phyloP scores from a whole-genome alignment of 2,113 vertebrate genomes.

The Hippocampus barbouri region DNA sequence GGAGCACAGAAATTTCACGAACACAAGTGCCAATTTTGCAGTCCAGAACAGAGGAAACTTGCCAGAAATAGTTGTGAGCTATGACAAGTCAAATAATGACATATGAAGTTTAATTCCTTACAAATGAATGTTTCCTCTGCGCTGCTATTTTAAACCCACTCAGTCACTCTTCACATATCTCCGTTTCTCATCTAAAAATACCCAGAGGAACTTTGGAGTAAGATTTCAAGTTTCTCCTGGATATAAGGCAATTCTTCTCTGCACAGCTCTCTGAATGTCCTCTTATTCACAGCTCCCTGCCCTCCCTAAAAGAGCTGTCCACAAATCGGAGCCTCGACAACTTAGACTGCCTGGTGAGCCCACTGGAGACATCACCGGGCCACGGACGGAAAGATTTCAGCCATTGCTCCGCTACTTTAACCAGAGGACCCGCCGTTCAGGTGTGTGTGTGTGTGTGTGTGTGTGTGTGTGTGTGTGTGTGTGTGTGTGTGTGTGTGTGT shows the following conservation, averaged over 20 bases:
- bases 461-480: conserved; percentile 33
- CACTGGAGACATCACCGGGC: conserved; percentile 80
- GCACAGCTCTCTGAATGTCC: conserved; percentile 20
- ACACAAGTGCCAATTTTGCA: conserved; percentile 17
- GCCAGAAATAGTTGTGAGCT: background rate
- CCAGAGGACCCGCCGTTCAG: conserved; percentile 59
- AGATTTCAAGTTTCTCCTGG: conserved; percentile 39
- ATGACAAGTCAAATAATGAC: conserved; percentile 6
- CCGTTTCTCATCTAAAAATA: conserved; percentile 45
- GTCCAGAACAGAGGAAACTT: conserved; percentile 48
- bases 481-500: conserved; percentile 32
- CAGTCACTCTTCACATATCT: conserved; percentile 22
- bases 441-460: conserved; percentile 36
- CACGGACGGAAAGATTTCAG: conserved; percentile 90
- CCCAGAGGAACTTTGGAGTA: conserved; percentile 24
- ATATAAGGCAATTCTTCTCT: conserved; percentile 29
- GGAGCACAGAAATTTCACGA: conserved; percentile 42
- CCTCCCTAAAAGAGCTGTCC: conserved; percentile 72
- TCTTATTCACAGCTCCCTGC: conserved; percentile 67
- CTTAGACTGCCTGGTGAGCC: conserved; percentile 89
- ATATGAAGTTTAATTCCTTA: conserved; percentile 11
- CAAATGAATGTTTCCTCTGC: conserved; percentile 50
- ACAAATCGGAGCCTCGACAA: conserved; percentile 90
- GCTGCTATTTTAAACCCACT: conserved; percentile 43
- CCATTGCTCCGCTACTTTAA: conserved; percentile 78